Conservation (phyloP, 1,140 invertebrate genomes). For the Musca vetustissima region DNA sequence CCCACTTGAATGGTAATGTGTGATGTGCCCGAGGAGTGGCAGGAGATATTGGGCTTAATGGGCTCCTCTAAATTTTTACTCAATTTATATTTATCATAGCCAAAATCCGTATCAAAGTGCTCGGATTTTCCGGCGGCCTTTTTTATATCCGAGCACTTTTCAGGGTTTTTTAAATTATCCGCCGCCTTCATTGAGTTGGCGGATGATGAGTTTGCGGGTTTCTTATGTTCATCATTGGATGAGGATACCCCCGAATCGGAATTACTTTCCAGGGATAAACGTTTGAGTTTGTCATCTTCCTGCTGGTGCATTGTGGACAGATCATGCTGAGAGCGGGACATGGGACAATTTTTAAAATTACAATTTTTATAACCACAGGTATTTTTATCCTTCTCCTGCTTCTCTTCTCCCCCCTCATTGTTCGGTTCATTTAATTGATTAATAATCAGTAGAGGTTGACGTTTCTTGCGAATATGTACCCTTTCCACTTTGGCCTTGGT, state of each 20-base stretch:
- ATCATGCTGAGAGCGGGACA: constrained; percentile 9
- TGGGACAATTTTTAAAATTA: constrained; percentile 25
- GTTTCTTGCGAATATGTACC: constrained; percentile 47
- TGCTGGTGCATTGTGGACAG: neutral
- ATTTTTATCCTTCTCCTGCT: neutral
- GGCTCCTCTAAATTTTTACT: neutral
- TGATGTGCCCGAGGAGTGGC: too few relatives aligned
- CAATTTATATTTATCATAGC: constrained; percentile 2
- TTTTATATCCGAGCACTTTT: constrained; percentile 35
- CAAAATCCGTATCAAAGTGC: neutral
- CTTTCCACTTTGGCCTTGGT: constrained; percentile 40
- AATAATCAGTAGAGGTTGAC: constrained; percentile 43
- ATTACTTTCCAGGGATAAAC: constrained; percentile 38
- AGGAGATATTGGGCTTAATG: too few relatives aligned
- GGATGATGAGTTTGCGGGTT: too few relatives aligned
- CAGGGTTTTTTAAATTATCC: constrained; percentile 32
- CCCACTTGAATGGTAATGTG: constrained; percentile 28
- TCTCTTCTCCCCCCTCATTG: neutral
- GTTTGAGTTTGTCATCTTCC: constrained; percentile 32
- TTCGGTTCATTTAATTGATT: constrained; percentile 34
- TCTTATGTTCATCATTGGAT: constrained; percentile 30
- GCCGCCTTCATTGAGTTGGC: too few relatives aligned
- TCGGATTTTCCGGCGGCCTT: constrained; percentile 4
- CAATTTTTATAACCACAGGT: constrained; percentile 37
- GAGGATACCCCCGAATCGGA: constrained; percentile 40